Conservation (phyloP, 2,113 vertebrate genomes). For the Xyliphius kryptos region DNA sequence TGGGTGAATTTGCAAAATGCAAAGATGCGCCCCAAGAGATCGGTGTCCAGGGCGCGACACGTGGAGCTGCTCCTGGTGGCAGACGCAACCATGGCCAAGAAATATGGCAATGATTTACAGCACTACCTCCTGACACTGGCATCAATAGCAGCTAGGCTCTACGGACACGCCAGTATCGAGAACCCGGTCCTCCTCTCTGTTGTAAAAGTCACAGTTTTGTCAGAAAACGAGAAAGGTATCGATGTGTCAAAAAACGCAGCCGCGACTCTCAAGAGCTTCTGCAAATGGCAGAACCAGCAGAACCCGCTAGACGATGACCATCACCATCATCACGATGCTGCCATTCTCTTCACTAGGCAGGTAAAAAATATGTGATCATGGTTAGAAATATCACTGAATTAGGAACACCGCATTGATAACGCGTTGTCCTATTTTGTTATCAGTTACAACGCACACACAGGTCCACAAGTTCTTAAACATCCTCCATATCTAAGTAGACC, state of each 20-base stretch:
- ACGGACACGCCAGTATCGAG: constrained; percentile 94
- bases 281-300: constrained; percentile 97
- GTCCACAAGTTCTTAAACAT: no score
- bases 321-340: constrained; percentile 86
- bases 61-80: constrained; percentile 97
- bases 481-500: no score
- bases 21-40: constrained; percentile 55
- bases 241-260: constrained; percentile 90
- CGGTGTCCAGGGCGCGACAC: constrained; percentile 84
- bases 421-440: no score
- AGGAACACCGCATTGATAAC: no score
- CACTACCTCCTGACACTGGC: constrained; percentile 92
- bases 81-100: constrained; percentile 81
- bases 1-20: constrained; percentile 13
- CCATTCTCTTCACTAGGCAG: constrained; percentile 97
- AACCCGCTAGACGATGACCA: constrained; percentile 85
- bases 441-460: no score
- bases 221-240: constrained; percentile 79
- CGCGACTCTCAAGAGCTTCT: constrained; percentile 90
- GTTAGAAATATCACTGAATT: no score
- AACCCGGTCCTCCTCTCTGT: constrained; percentile 91
- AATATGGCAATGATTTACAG: constrained; percentile 85
- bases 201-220: constrained; percentile 77
- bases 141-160: constrained; percentile 87
- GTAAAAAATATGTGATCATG: no score